A percentile compares a stretch with the other conserved stretches of the same genome.
Evolutionary conservation across 1,140 invertebrate genomes (phyloP).

Genomic region (Leptinotarsa lineolata): DNA sequence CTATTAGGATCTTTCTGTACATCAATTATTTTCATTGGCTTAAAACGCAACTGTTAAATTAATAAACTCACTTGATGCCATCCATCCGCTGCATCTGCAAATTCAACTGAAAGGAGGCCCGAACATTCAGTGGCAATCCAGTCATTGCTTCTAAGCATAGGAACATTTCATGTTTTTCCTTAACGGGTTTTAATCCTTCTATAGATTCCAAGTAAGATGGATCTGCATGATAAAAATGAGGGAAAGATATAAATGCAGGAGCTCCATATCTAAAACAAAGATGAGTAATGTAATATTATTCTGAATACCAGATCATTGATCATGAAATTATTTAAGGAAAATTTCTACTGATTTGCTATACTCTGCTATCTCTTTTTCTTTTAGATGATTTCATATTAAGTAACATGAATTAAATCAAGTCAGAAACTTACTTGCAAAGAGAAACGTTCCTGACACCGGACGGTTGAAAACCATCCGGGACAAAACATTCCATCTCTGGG

Average conservation of each 20-base stretch:
- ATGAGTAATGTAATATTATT: too few species aligned
- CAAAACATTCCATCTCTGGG: conserved; percentile 64
- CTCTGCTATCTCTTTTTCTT: too few species aligned
- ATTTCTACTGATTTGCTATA: too few species aligned
- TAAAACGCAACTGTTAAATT: not conserved
- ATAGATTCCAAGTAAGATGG: conserved; percentile 66
- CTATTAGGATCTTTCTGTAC: not conserved
- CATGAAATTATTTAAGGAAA: too few species aligned
- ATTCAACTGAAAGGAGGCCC: conserved; percentile 75
- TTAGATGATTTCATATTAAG: not conserved
- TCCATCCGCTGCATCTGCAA: conserved; percentile 65
- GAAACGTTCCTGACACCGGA: conserved; percentile 71
- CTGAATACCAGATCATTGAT: too few species aligned
- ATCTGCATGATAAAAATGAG: conserved; percentile 86
- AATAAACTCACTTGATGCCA: conserved; percentile 61
- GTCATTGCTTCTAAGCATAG: conserved; percentile 73
- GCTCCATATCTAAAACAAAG: conserved; percentile 64
- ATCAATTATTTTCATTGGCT: too few species aligned
- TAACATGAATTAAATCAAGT: not conserved
- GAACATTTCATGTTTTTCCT: conserved; percentile 69
- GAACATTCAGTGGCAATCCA: conserved; percentile 70
- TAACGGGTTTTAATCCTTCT: conserved; percentile 71
- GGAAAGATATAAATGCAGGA: conserved; percentile 81
- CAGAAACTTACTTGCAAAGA: conserved; percentile 58
- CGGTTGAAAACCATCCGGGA: conserved; percentile 53